A percentile compares a stretch with the other conserved stretches of the same genome.
Evolutionary conservation across 1,140 invertebrate genomes (phyloP).

Genomic region (Neuroterus valhalla): DNA sequence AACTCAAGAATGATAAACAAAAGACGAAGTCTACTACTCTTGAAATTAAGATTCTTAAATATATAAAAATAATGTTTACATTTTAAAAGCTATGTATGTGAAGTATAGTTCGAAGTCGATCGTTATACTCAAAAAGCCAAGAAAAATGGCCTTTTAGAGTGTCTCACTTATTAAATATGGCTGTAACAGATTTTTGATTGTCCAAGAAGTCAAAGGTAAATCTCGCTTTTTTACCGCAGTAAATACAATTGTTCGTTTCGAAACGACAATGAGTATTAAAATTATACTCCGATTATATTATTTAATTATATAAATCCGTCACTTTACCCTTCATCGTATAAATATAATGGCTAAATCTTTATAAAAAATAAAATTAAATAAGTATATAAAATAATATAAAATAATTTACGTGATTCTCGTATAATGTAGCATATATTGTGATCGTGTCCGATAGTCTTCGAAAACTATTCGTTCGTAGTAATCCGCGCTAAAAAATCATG

Average conservation of each 20-base stretch:
- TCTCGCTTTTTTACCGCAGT: constrained; percentile 33
- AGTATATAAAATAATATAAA: constrained; percentile 69
- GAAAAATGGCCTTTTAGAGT: constrained; percentile 17
- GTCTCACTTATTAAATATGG: constrained; percentile 46
- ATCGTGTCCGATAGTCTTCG: constrained; percentile 43
- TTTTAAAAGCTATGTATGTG: not conserved
- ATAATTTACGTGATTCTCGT: constrained; percentile 57
- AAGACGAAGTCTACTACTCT: not conserved
- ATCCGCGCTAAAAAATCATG: constrained; percentile 14
- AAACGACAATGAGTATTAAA: constrained; percentile 27
- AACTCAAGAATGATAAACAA: not conserved
- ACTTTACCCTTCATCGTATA: constrained; percentile 48
- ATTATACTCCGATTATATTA: constrained; percentile 3
- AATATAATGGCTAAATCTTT: constrained; percentile 64
- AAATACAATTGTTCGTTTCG: constrained; percentile 46
- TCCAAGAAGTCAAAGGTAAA: constrained; percentile 55
- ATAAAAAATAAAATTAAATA: constrained; percentile 70
- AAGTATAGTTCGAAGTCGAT: constrained; percentile 24
- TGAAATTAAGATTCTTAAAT: not conserved
- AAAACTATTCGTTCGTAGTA: constrained; percentile 49
- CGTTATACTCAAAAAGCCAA: constrained; percentile 22
- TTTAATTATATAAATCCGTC: constrained; percentile 30
- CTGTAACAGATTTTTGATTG: constrained; percentile 51
- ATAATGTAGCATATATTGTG: constrained; percentile 45
- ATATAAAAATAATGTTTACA: constrained; percentile 11